A percentile compares a stretch with the other conserved stretches of the same genome.
phyloP scores from a whole-genome alignment of 2,797 vertebrate species.

The Heterohyrax brucei region DNA sequence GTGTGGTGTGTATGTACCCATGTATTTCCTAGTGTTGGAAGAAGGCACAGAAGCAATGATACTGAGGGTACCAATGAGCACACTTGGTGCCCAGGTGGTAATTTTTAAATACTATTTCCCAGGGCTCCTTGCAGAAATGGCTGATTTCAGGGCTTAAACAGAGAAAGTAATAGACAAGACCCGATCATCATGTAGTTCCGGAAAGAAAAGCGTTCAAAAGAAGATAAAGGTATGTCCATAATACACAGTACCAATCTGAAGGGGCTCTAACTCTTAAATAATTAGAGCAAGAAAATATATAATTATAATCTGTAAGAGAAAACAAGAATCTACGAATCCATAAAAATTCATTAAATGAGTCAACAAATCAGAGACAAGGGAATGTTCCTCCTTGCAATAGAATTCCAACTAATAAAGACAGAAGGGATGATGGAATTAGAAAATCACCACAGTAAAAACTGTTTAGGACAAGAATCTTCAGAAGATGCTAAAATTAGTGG shows the following conservation, averaged over 20 bases:
- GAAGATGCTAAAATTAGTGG: conserved; percentile 51
- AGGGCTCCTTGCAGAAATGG: neutral
- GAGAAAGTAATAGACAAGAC: neutral
- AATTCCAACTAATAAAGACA: conserved; percentile 52
- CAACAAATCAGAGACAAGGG: conserved; percentile 31
- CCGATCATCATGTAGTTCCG: neutral
- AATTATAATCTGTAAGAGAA: conserved; percentile 24
- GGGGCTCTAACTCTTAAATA: neutral
- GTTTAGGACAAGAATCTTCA: conserved; percentile 21
- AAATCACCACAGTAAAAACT: conserved; percentile 63
- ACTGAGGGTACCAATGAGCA: neutral
- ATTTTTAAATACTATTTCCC: conserved; percentile 46
- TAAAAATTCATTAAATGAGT: conserved; percentile 21
- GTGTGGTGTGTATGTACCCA: neutral
- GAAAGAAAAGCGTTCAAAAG: conserved; percentile 11
- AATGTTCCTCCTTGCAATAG: neutral
- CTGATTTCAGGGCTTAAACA: neutral
- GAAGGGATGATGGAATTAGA: conserved; percentile 31
- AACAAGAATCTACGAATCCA: conserved; percentile 33
- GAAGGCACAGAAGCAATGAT: neutral
- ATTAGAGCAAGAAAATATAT: conserved; percentile 4
- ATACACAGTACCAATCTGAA: neutral
- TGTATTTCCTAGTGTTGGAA: neutral
- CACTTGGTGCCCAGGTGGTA: neutral
- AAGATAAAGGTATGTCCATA: neutral